Base-by-base conservation (phyloP, 2,797 vertebrate species). In the Knipowitschia caucasica region DNA sequence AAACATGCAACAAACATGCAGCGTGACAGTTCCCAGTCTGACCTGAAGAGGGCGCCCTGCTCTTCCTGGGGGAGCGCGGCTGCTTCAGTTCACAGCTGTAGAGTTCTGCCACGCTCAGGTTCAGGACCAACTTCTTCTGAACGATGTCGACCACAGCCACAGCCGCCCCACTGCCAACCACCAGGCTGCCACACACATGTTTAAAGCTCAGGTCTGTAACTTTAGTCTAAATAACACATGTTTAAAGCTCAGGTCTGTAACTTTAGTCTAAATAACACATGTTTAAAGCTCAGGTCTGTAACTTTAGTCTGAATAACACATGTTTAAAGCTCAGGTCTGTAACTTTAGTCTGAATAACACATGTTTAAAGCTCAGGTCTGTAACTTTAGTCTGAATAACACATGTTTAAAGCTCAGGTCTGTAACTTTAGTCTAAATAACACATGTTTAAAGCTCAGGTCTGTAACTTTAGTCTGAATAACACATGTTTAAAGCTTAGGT, bases 61-160 rank as follows among this genome's bases (percentile, higher is more conserved):
- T 74, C 90, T 95, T 99, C 44, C 96, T 92, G 2, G 97, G 96
- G 7, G 96, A 99, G 34, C 89, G 86, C 4, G 93, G 94, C 70
- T 97, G 95, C 84, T 93, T 92, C 78, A 94, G 95, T 66, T 99
- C 97, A 7, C 92, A 93, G 72, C 93, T 92, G 67, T 96, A 94
- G 6, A 99, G 85, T 62, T 99, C 95, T 43, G 91, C 84, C 5
- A 89, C 95, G 78, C 91, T 90, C 77, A 99, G 88, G 86, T 95
- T 96, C 67, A 98, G 89, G 3, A 99, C 90, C 23, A 95, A 88
- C 4, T 93, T 91, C 84, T 97, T 98, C 91, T 98, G 97, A 63
- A 98, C 88, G 83, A 97, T 99, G 89, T 99, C 96, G 67, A 96
- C 93, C 83, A 99, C 92, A 1, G 93, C 95, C 69, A 99, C 92